Conservation (phyloP, 2,797 vertebrate genomes). For the Sylvilagus floridanus region DNA sequence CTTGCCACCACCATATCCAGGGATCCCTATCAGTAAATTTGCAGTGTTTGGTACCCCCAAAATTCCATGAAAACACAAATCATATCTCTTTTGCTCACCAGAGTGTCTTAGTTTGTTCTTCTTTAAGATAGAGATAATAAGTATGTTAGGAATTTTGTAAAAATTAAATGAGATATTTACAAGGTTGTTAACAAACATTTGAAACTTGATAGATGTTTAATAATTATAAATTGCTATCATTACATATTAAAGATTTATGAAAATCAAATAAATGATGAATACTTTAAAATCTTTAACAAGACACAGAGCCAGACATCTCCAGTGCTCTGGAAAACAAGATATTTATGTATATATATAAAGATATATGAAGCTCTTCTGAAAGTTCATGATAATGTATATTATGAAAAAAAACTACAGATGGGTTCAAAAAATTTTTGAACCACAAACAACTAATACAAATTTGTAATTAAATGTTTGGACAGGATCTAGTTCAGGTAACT, state of each 20-base stretch:
- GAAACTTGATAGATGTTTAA: not conserved
- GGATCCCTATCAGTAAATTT: not conserved
- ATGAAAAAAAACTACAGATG: no score
- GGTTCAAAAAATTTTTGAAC: no score
- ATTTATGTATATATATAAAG: no score
- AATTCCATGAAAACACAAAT: not conserved
- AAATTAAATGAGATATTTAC: not conserved
- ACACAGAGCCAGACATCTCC: no score
- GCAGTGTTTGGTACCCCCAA: not conserved
- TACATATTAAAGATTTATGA: not conserved
- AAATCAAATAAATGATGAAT: not conserved
- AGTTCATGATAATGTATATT: no score
- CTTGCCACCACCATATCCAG: no score
- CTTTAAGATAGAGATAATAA: not conserved
- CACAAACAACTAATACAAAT: no score
- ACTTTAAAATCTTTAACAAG: not conserved
- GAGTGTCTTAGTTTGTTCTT: not conserved
- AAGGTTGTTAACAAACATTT: not conserved
- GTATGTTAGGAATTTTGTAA: not conserved
- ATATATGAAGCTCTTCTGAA: no score
- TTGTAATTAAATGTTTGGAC: no score
- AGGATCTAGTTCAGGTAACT: no score
- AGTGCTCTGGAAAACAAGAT: no score
- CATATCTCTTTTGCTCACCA: not conserved
- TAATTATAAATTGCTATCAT: not conserved